Conservation (phyloP, 2,797 vertebrate genomes). For the Chlorospingus flavigularis region DNA sequence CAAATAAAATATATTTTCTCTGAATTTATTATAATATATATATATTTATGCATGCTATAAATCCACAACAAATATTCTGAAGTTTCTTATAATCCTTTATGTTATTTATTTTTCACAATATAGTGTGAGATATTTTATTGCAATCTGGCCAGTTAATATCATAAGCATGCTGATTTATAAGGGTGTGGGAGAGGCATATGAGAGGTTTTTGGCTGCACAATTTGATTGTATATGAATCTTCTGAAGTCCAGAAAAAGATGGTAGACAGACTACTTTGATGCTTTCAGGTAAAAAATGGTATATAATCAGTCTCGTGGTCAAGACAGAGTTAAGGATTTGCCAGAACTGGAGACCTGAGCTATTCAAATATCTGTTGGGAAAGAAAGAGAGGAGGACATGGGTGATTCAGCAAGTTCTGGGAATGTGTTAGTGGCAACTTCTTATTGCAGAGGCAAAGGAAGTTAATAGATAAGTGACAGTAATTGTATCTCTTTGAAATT, state of each 20-base stretch:
- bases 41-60: not conserved
- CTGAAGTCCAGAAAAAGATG: not conserved
- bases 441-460: constrained; percentile 1
- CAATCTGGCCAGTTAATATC: not conserved
- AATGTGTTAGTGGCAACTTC: not conserved
- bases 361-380: not conserved
- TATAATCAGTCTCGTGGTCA: not conserved
- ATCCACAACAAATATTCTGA: not conserved
- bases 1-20: not conserved
- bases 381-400: not conserved
- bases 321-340: not conserved
- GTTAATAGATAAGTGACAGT: not conserved
- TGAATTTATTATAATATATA: not conserved
- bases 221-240: not conserved
- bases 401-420: constrained; percentile 20
- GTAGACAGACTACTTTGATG: not conserved
- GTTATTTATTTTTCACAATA: not conserved
- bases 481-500: constrained; percentile 16
- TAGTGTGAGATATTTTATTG: not conserved
- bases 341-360: not conserved
- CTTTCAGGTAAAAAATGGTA: not conserved
- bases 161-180: not conserved
- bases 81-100: not conserved
- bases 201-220: not conserved
- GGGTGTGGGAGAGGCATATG: not conserved